Conservation (phyloP, 2,797 vertebrate genomes). For the Pseudocheirus occidentalis region DNA sequence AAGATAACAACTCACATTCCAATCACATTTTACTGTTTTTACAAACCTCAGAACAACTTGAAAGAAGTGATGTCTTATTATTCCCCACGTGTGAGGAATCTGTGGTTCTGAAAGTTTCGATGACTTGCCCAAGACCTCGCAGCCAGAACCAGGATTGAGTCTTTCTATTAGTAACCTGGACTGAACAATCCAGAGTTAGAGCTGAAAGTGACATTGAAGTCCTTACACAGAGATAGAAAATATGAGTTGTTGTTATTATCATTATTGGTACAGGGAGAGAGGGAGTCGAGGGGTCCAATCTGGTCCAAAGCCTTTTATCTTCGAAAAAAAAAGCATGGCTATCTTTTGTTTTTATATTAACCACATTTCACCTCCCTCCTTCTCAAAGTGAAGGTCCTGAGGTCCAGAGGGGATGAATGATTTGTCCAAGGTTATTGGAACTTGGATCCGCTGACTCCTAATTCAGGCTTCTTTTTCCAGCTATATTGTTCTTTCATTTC, state of each 20-base stretch:
- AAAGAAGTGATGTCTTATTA: neutral
- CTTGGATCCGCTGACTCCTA: neutral
- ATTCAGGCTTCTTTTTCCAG: neutral
- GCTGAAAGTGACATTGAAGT: neutral
- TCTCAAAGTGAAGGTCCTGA: neutral
- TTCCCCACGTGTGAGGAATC: neutral
- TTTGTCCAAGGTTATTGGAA: neutral
- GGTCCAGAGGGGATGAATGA: neutral
- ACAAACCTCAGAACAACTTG: neutral
- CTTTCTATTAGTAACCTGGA: neutral
- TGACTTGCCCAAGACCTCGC: neutral
- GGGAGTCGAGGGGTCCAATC: neutral
- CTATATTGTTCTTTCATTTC: neutral
- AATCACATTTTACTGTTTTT: neutral
- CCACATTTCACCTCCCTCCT: neutral
- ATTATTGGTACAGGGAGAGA: neutral
- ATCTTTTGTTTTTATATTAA: neutral
- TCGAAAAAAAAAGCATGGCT: neutral
- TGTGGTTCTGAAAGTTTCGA: neutral
- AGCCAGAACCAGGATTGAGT: neutral
- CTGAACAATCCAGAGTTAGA: neutral
- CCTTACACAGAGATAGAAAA: neutral
- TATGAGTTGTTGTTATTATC: neutral
- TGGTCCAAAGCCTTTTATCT: neutral
- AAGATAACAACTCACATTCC: neutral